Evolutionary conservation across 2,888 invertebrate genomes (phyloP).

Genomic region (Thecocarcelia acutangulata): DNA sequence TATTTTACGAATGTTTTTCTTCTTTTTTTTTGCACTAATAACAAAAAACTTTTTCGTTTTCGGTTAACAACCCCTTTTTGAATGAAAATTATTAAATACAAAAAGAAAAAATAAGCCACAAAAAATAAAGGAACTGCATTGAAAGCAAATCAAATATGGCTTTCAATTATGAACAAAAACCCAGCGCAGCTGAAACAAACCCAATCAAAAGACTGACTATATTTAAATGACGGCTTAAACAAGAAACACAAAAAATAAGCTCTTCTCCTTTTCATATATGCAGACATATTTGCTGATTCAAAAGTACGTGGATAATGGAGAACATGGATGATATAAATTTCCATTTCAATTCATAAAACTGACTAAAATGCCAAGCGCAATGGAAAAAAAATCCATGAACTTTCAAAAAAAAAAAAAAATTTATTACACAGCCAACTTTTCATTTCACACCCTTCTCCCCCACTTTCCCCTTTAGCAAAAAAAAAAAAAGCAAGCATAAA

Average conservation of each 20-base stretch:
- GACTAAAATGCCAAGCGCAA: slow-evolving; percentile 25
- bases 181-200: slow-evolving; percentile 10
- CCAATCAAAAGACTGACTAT: slow-evolving; percentile 20
- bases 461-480: too few relatives aligned
- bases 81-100: slow-evolving; percentile 27
- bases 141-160: slow-evolving; percentile 46
- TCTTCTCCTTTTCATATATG: neutral
- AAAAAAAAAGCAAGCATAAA: slow-evolving; percentile 2
- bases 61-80: slow-evolving; percentile 25
- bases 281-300: slow-evolving; percentile 1
- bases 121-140: slow-evolving; percentile 31
- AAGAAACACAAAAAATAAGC: neutral
- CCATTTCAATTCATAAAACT: slow-evolving; percentile 59
- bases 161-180: slow-evolving; percentile 48
- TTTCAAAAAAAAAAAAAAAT: slow-evolving; percentile 10
- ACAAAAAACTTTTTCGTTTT: slow-evolving; percentile 1
- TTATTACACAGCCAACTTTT: too few relatives aligned
- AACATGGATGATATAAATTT: slow-evolving; percentile 58
- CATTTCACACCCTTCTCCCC: too few relatives aligned
- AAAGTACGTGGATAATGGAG: slow-evolving; percentile 38
- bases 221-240: slow-evolving; percentile 12
- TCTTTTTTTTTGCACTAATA: neutral
- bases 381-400: slow-evolving; percentile 12
- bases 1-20: slow-evolving; percentile 55
- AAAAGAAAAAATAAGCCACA: neutral